Evolutionary conservation across 2,797 vertebrate species (phyloP), one percentile per base, ranked within the genome.

Genomic region (Anolis apletophallus): DNA sequence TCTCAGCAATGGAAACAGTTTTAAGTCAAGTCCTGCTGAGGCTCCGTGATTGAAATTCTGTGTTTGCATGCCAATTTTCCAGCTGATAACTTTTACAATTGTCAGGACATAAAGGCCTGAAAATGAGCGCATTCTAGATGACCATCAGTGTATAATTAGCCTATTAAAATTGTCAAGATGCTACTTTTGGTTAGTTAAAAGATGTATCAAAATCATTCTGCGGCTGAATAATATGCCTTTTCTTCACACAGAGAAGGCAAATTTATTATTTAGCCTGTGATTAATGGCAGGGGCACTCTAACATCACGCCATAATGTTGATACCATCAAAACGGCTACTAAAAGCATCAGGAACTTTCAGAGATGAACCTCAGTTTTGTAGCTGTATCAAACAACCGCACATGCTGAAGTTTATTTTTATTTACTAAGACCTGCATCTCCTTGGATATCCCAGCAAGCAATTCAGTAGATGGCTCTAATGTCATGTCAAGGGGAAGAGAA

Each of bases 141-240:
- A 95, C 95, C 95, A 92, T 85, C 88, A 87, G 85, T 94, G 91
- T 83, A 92, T 95, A 95, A 95, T 96, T 93, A 95, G 90, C 85
- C 69, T n/a, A 96, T 95, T 95, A 95, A 95, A 94, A 95, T 89
- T 95, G 93, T 96, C 95, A 96, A 94, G 86, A 94, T 95, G 94
- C 52, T 95, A 93, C 92, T 96, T 95, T 95, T 90, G 80, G 90
- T 96, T 96, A 96, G 94, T 88, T 93, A 95, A 94, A 92, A 95
- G 91, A 94, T 95, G 85, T 21, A 96, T 96, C 94, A 94, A 92
- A 95, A 94, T 91, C 80, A 94, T 92, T 93, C 80, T 82, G 21
- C 91, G 91, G 82, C 92, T 94, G 88, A 88, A 94, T 90, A 88
- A 84, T 82, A 90, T 73, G n/a, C 0, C 1, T 76, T 81, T 11